Evolutionary conservation across 2,113 vertebrate species (phyloP), one percentile per base, ranked within the genome.

Genomic region (Peromyscus polionotus): DNA sequence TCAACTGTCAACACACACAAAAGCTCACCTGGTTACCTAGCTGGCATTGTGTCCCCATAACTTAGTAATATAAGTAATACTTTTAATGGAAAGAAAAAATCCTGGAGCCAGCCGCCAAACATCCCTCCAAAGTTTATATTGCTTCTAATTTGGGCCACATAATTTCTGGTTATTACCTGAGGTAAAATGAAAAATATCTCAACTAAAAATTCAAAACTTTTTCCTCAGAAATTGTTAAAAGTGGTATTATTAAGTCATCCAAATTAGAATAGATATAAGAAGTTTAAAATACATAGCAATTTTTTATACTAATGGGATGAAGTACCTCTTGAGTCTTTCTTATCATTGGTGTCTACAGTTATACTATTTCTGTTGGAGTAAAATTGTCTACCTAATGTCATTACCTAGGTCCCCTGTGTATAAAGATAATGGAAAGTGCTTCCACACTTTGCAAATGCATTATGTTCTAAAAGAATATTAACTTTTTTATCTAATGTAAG

Each of bases 161-260:
- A 42, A 45, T 96, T 95, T 87, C 91, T 89, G 33, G 2, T 75
- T 97, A 81, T 96, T 94, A 89, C 73, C 54, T 94, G 91, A 94
- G 28, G 73, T 93, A 94, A 93, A 94, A 97, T 61, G 61, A 95
- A 68, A 96, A 94, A 88, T 86, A 91, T 80, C n/a, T 87, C 95
- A 97, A 94, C 95, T 94, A 94, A 97, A 97, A 95, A 93, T 95
- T 94, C 88, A 96, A 95, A 96, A 95, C 76, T 86, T 83, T 90
- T 93, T 85, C 85, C 54, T 83, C 42, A 45, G 79, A 96, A 97
- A 96, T 91, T 94, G 45, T 86, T 95, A 51, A 73, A 95, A 96
- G 94, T 79, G 5, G 19, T 90, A 61, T 96, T 87, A 94, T 93
- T 96, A 94, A 96, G 68, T 86, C 83, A 91, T 36, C 85, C 54